Percentiles rank a stretch among this genome's conserved stretches.
These are phyloP conservation scores for Myotis myotis DNA, from an alignment of 2,797 vertebrate species.

Conservation along the genomic window DNA sequence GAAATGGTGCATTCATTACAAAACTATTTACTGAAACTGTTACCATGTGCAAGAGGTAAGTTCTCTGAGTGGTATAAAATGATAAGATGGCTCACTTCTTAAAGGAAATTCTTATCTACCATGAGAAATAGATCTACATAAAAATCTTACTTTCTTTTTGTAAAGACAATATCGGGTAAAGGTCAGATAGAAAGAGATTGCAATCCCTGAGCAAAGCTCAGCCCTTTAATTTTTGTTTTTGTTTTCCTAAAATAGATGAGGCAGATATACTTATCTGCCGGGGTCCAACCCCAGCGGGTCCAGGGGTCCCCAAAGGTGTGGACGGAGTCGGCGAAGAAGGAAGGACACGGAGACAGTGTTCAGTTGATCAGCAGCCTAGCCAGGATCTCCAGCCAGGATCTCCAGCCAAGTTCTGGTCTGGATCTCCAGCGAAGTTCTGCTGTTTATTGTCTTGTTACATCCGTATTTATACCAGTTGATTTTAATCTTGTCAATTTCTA, in stretches of 20 bases:
- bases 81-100: not conserved
- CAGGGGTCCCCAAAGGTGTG: no score
- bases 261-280: not conserved
- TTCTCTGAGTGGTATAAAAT: not conserved
- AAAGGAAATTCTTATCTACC: slow-evolving; percentile 2
- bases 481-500: no score
- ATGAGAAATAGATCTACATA: slow-evolving; percentile 34
- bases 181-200: not conserved
- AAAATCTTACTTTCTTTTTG: not conserved
- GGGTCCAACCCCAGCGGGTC: no score
- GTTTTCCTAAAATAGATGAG: not conserved
- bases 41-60: not conserved
- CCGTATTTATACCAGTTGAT: no score
- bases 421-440: no score
- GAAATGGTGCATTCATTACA: slow-evolving; percentile 26
- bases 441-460: no score
- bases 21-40: not conserved
- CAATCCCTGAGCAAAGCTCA: not conserved
- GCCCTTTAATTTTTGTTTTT: not conserved
- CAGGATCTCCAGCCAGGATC: no score
- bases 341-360: no score
- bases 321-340: no score
- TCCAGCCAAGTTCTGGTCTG: no score
- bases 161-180: not conserved
- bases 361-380: no score